Conservation (phyloP, 2,888 invertebrate species). For the Spialia ferax region DNA sequence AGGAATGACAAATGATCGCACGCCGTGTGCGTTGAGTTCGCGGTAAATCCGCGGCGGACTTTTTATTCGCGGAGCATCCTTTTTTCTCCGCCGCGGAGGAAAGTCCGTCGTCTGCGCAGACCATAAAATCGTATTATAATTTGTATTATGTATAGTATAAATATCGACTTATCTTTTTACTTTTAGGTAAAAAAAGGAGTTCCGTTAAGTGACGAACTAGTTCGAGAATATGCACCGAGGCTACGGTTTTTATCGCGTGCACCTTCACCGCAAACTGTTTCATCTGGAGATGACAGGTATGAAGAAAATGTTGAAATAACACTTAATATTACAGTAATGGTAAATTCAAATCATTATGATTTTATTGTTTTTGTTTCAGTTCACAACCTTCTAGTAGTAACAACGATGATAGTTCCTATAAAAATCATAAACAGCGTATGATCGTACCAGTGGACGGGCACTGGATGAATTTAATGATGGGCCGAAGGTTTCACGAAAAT, state of each 20-base stretch:
- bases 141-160: not conserved
- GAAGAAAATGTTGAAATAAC: not conserved
- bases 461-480: slow-evolving; percentile 88
- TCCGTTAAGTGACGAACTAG: slow-evolving; percentile 72
- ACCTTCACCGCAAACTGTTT: slow-evolving; percentile 59
- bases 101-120: not conserved
- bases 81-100: too few relatives aligned
- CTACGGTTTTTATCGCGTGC: slow-evolving; percentile 72
- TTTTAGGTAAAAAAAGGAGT: slow-evolving; percentile 73
- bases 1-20: too few relatives aligned
- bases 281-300: slow-evolving; percentile 71
- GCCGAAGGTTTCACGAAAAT: slow-evolving; percentile 86
- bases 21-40: too few relatives aligned
- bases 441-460: slow-evolving; percentile 85
- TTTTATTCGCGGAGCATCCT: too few relatives aligned
- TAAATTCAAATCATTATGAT: not conserved
- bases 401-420: slow-evolving; percentile 81
- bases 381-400: slow-evolving; percentile 82
- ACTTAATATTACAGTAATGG: not conserved
- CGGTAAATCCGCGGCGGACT: too few relatives aligned
- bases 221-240: slow-evolving; percentile 72
- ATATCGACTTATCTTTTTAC: not conserved
- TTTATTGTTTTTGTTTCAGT: slow-evolving; percentile 59
- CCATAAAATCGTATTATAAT: not conserved
- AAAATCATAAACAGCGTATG: slow-evolving; percentile 73